Base-by-base conservation (phyloP, 2,113 vertebrate species). In the Ciconia maguari region DNA sequence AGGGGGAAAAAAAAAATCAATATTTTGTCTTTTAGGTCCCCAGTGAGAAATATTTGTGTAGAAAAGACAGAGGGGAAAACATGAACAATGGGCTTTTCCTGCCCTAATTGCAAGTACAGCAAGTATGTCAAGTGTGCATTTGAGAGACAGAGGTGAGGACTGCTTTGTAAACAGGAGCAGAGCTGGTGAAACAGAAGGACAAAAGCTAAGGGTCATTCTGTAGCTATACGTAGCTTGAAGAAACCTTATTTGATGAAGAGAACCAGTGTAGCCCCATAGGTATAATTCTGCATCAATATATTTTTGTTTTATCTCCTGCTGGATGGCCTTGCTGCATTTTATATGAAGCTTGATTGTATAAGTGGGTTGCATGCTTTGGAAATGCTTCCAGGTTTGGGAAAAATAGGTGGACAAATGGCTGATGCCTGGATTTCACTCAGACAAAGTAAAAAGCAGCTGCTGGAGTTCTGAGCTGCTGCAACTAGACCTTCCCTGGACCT, bases 11-110 rank as follows among this genome's bases (percentile, higher is more conserved):
- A 81, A 69, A 89, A 89, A 96, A 96, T 97, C 92, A 95, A 88
- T 97, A 96, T 93, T 97, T 96, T 95, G 42, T 96, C 89, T 97
- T 97, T 93, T 93, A 94, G 69, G 87, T 96, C 85, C 54, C 89
- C 83, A 83, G 58, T 85, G 55, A 89, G 60, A 93, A 96, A 91
- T 69, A 93, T 86, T 83, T 92, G 58, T 87, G 46, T 42, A 94
- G 94, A 92, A 93, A 97, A 96, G 72, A 95, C 74, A 97, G 77
- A 92, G 58, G 69, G 36, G 62, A 93, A 94, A 89, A 75, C 78
- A 51, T 21, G 83, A 97, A 94, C 93, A 95, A 64, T 26, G 16
- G 36, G 61, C 91, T 96, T 95, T 93, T 96, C 46, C 65, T 91
- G 29, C 46, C 54, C 70, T 97, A 97, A 97, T 91, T 98, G 91